Evolutionary conservation across 2,888 invertebrate species (phyloP).

Genomic region (Ormyrus pomaceus): DNA sequence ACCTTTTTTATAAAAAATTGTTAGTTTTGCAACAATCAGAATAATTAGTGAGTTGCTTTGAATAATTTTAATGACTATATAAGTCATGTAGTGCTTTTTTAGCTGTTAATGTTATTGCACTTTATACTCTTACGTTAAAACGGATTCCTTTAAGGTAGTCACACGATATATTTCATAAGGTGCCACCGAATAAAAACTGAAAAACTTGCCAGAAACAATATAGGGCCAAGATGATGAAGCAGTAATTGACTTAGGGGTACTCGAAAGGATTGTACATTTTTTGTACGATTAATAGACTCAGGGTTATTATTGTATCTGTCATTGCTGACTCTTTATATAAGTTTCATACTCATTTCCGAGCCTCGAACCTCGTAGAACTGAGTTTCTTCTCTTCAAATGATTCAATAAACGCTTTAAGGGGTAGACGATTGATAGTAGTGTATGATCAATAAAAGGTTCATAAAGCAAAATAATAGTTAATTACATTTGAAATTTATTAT

Average conservation of each 20-base stretch:
- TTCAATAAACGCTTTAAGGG: slow-evolving; percentile 51
- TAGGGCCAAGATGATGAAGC: slow-evolving; percentile 18
- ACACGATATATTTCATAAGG: slow-evolving; percentile 48
- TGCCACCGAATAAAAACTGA: slow-evolving; percentile 40
- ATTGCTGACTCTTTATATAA: slow-evolving; percentile 44
- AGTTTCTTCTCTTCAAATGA: slow-evolving; percentile 44
- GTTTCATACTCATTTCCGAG: slow-evolving; percentile 44
- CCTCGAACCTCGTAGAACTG: slow-evolving; percentile 42
- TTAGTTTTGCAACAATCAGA: slow-evolving; percentile 19
- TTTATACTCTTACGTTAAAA: slow-evolving; percentile 28
- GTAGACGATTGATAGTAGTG: slow-evolving; percentile 50
- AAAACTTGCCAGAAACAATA: slow-evolving; percentile 44
- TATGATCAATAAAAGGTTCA: slow-evolving; percentile 31
- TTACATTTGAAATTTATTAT: neutral
- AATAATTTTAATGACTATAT: slow-evolving; percentile 19
- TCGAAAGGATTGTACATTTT: slow-evolving; percentile 43
- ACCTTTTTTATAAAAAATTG: slow-evolving; percentile 12
- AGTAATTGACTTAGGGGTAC: slow-evolving; percentile 42
- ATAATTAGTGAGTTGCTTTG: slow-evolving; percentile 22
- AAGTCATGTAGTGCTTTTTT: slow-evolving; percentile 13
- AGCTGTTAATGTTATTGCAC: slow-evolving; percentile 38
- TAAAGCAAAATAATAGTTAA: slow-evolving; percentile 17
- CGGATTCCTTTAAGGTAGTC: slow-evolving; percentile 23
- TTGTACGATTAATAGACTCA: slow-evolving; percentile 47
- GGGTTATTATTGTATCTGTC: slow-evolving; percentile 44